Base-by-base conservation (phyloP, 2,797 vertebrate genomes). In the Alfaro cultratus region DNA sequence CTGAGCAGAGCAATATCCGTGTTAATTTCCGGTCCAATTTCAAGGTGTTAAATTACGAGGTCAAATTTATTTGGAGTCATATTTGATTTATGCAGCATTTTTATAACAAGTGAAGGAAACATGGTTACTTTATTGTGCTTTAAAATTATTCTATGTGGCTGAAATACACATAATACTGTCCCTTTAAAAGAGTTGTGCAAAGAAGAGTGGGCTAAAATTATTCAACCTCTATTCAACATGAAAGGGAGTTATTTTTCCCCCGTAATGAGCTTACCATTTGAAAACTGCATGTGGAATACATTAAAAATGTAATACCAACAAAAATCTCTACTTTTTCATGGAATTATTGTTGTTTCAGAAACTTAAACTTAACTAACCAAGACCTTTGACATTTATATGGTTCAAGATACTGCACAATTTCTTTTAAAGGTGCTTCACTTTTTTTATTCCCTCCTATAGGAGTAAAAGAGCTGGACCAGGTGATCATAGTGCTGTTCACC, bases 401-500 rank as follows among this genome's bases (percentile, higher is more conserved):
- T 34, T 77, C 26, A 41, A 45, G 15, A 62, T 34, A 18, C 34
- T 21, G 18, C 60, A 21, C 16, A 21, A 67, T 67, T 67, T 8
- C 26, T 41, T 60, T 26, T 68, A 46, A 60, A 39, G 9, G 1
- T 6, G 7, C 13, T 26, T 78, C 7, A 23, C 11, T 51, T 73
- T 75, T 43, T 75, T 46, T 45, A 1, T 81, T 70, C 18, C 78
- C 21, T 13, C 51, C 18, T 76, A 31, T 85, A 96, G 96, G 96
- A 77, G n/a, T 95, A 45, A 91, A 93, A 68, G 93, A 96, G 91
- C 60, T 95, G 75, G 94, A 95, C 86, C 95, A 96, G 74, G 89
- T 94, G 53, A 89, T 96, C 39, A 83, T 92, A 0, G 93, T 96
- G 26, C 93, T 96, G 78, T 94, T 96, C 82, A 95, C 92, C 62